A percentile compares a stretch with the other conserved stretches of the same genome.
phyloP scores from a whole-genome alignment of 2,113 vertebrate genomes.

The Lamprotornis superbus region DNA sequence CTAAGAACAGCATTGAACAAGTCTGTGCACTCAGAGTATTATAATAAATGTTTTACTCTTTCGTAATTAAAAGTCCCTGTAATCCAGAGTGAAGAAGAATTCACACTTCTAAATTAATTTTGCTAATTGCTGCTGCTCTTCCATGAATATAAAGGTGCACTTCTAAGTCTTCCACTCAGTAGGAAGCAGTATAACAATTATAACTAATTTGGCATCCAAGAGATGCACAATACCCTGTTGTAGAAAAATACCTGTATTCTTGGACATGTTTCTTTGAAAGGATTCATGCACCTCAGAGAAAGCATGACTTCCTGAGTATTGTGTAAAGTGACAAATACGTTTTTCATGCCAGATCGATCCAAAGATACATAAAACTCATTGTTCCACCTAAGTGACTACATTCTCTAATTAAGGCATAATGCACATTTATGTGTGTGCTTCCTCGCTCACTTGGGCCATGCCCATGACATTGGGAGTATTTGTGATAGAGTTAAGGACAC shows the following conservation, averaged over 20 bases:
- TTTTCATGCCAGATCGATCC: background rate
- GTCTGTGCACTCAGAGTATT: background rate
- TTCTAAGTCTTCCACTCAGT: background rate
- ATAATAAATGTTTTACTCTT: background rate
- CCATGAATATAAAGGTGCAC: background rate
- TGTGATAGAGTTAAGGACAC: background rate
- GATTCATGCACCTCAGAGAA: background rate
- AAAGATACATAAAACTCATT: background rate
- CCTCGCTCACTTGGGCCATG: background rate
- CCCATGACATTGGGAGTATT: background rate
- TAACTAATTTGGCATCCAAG: background rate
- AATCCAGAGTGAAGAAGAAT: background rate
- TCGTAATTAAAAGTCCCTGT: background rate
- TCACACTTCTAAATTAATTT: background rate
- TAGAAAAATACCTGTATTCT: background rate
- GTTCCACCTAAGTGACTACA: background rate
- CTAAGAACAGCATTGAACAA: background rate
- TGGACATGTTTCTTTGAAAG: background rate
- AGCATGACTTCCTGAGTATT: background rate
- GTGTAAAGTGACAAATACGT: background rate
- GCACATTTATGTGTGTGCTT: background rate
- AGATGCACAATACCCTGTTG: background rate
- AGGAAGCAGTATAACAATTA: background rate
- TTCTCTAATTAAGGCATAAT: background rate
- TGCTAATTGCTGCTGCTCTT: background rate